Percentiles rank a stretch among this genome's conserved stretches.
phyloP scores from a whole-genome alignment of 2,113 vertebrate genomes.

The Megaceryle torquata region DNA sequence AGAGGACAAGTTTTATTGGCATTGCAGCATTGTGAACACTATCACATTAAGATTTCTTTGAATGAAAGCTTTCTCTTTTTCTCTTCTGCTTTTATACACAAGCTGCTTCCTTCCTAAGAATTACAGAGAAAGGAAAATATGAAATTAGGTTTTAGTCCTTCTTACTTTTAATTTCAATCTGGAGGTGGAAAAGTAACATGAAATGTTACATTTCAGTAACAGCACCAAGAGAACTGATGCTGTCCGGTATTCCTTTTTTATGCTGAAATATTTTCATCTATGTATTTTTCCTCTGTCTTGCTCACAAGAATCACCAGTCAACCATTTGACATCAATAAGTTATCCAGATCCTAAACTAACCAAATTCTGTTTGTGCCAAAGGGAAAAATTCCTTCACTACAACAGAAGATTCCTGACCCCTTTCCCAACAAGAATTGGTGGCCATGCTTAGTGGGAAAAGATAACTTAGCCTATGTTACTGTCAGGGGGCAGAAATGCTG shows the following conservation, averaged over 20 bases:
- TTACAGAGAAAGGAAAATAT: background rate
- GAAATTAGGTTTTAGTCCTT: background rate
- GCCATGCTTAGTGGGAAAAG: background rate
- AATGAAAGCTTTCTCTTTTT: background rate
- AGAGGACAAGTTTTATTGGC: background rate
- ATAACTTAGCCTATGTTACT: background rate
- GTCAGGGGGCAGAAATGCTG: background rate
- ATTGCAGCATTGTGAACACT: background rate
- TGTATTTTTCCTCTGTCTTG: background rate
- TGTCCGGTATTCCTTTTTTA: background rate
- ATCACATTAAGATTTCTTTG: background rate
- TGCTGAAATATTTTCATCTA: background rate
- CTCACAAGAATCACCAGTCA: background rate
- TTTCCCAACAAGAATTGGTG: background rate
- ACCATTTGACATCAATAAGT: background rate
- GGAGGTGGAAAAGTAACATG: background rate
- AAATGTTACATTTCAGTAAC: background rate
- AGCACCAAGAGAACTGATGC: background rate
- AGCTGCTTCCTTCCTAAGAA: background rate
- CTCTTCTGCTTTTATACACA: background rate
- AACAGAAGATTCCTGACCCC: background rate
- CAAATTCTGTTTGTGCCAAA: background rate
- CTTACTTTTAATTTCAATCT: background rate
- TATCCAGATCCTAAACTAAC: background rate
- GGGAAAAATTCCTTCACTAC: background rate